Percentiles rank a stretch among this genome's conserved stretches.
These are phyloP conservation scores for Drosophila cracens DNA, from an alignment of 2,888 invertebrate genomes.

Conservation along the genomic window DNA sequence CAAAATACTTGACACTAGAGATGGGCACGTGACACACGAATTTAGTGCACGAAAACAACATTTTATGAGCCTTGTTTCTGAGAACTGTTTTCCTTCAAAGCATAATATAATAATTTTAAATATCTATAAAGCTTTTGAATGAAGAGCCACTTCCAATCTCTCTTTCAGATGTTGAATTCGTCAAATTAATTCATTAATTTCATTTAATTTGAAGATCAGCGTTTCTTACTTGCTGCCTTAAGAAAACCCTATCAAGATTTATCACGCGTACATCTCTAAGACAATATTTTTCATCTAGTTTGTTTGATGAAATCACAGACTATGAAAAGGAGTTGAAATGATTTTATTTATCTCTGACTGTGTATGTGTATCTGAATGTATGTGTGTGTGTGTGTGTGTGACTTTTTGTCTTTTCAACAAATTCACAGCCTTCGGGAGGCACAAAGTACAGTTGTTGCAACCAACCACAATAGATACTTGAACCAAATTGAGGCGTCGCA, in stretches of 20 bases:
- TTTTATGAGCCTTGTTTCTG: neutral
- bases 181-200: neutral
- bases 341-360: constrained; percentile 56
- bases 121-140: too few relatives aligned
- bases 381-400: constrained; percentile 25
- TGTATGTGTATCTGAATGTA: constrained; percentile 24
- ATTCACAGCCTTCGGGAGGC: constrained; percentile 33
- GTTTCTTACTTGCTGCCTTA: neutral
- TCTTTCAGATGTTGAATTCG: neutral
- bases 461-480: constrained; percentile 69
- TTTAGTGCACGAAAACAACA: neutral
- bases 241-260: neutral
- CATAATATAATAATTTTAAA: too few relatives aligned
- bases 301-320: constrained; percentile 73
- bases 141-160: too few relatives aligned
- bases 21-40: constrained; percentile 29
- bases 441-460: constrained; percentile 63
- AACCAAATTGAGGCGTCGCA: constrained; percentile 72
- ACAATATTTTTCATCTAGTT: constrained; percentile 47
- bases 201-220: neutral
- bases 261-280: constrained; percentile 41
- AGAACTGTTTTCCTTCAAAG: too few relatives aligned
- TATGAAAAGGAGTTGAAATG: constrained; percentile 77
- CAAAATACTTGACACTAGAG: constrained; percentile 55
- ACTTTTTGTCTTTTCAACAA: constrained; percentile 62